Base-by-base conservation (phyloP, 1,140 invertebrate species). In the Acromyrmex echinatior region DNA sequence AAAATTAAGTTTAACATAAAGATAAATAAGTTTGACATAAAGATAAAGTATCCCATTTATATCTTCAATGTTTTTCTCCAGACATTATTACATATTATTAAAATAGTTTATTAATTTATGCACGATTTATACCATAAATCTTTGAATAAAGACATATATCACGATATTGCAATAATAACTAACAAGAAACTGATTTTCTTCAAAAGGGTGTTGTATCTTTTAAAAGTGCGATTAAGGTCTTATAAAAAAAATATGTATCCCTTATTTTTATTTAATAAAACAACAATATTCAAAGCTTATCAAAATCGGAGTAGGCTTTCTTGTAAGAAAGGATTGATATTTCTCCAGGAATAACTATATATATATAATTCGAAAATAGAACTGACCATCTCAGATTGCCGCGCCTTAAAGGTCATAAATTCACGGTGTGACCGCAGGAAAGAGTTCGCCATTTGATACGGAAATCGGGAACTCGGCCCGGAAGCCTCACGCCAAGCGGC, bases 401-500 rank as follows among this genome's bases (percentile, higher is more conserved):
- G 65, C 31, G 66, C 35, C 80, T 70, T 88, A 87, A 85, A 53
- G 53, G 63, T 63, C 53, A 90, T 92, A 92, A 93, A 93, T 93
- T 84, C 58, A 80, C 82, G 18, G 28, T 25, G 71, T 49, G 81
- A 9, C 21, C 70, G 60, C 88, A 86, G 91, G 88, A 93, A 93
- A 93, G 90, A 93, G 88, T 93, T 91, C 88, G 81, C 87, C 91
- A 90, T 93, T 92, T 90, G 92, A 93, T 93, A 91, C 92, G 92
- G 92, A 93, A 93, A 94, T 93, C 92, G 92, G 88, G 91, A 93
- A 90, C 91, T 92, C 92, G 87, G 87, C 76, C 87, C 91, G 93
- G 91, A 92, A 93, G 80, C 87, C 90, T 89, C 88, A 90, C 91
- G 91, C 91, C 91, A 93, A 92, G 84, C 90, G 86, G 91, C 89